Percentiles rank a stretch among this genome's conserved stretches.
phyloP scores from a whole-genome alignment of 2,113 vertebrate species.

The Hiodon tergisus region DNA sequence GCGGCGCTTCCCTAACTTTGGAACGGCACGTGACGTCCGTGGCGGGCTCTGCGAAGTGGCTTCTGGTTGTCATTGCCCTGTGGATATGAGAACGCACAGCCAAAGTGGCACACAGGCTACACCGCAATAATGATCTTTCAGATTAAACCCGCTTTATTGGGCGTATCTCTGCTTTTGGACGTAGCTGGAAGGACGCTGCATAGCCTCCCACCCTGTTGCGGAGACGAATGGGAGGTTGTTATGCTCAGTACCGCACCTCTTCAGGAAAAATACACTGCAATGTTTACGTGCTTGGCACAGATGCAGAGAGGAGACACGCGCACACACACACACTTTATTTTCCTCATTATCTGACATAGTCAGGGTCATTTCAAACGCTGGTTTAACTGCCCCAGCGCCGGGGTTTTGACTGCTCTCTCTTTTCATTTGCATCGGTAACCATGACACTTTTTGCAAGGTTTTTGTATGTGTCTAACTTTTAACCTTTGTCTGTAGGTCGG shows the following conservation, averaged over 20 bases:
- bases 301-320: neutral
- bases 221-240: slow-evolving; percentile 11
- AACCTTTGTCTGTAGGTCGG: neutral
- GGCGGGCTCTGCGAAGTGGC: too few relatives aligned
- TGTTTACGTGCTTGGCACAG: neutral
- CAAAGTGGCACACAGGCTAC: neutral
- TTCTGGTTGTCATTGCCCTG: too few relatives aligned
- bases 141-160: neutral
- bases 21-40: too few relatives aligned
- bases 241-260: neutral
- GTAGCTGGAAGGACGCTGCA: neutral
- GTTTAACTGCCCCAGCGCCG: neutral
- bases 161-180: neutral
- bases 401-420: neutral
- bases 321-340: neutral
- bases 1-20: too few relatives aligned
- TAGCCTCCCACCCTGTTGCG: neutral
- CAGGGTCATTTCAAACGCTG: neutral
- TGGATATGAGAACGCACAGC: neutral
- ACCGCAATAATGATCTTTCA: neutral
- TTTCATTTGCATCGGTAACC: neutral
- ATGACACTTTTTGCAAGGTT: neutral
- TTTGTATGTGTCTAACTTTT: neutral
- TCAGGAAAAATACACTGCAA: neutral
- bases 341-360: slow-evolving; percentile 2